phyloP scores from a whole-genome alignment of 2,888 invertebrate species.

The Mechanitis messenoides region DNA sequence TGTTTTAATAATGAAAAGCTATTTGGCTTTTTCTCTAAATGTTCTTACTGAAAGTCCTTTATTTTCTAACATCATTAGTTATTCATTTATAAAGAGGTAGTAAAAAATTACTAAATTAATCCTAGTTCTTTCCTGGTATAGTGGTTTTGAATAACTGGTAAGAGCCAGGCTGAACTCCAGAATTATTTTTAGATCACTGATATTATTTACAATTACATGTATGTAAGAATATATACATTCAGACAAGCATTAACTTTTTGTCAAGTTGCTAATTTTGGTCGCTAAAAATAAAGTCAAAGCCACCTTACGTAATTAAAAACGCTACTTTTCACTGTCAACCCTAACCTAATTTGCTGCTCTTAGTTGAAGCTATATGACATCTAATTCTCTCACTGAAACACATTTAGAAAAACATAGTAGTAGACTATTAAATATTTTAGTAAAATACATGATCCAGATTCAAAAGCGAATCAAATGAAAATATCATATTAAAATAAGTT shows the following conservation, averaged over 20 bases:
- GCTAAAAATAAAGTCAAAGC: conserved; percentile 22
- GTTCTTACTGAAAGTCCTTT: too few relatives aligned
- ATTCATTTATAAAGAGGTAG: too few relatives aligned
- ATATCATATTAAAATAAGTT: neutral
- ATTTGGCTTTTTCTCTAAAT: neutral
- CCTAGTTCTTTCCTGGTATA: too few relatives aligned
- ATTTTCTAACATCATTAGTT: too few relatives aligned
- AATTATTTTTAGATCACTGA: too few relatives aligned
- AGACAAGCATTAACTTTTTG: neutral
- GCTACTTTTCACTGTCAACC: conserved; percentile 26
- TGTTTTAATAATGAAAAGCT: neutral
- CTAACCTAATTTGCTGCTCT: conserved; percentile 27
- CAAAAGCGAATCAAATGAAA: conserved; percentile 8
- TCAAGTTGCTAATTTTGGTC: conserved; percentile 4
- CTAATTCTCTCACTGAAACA: conserved; percentile 17
- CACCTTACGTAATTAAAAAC: conserved; percentile 24
- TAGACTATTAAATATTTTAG: conserved; percentile 13
- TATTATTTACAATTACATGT: too few relatives aligned
- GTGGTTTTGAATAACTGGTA: too few relatives aligned
- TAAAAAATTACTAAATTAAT: too few relatives aligned
- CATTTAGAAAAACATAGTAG: conserved; percentile 14
- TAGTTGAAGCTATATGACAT: conserved; percentile 22
- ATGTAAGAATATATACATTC: neutral
- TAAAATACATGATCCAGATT: neutral
- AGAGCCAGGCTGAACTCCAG: too few relatives aligned